Base-by-base conservation (phyloP, 1,140 invertebrate genomes). In the Pentalonia nigronervosa region DNA sequence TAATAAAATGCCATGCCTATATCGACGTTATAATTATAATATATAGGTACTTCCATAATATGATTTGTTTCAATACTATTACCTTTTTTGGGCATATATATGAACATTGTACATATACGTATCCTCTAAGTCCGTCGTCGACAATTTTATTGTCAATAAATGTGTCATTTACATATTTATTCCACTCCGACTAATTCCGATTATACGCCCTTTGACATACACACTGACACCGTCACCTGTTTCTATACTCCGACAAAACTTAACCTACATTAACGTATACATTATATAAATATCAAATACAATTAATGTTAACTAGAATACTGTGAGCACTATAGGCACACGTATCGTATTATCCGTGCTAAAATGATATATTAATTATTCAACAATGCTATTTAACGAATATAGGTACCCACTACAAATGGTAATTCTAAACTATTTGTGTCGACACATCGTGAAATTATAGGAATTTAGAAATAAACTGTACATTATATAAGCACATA, bases 301-400 rank as follows among this genome's bases (percentile, higher is more conserved):
- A 76, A 76, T 76, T 76, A 76, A 76, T n/a, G n/a, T 76, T n/a
- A 76, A n/a, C 11, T 76, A 67, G 60, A 67, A 67, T 67, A 76
- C 30, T 67, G 60, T 67, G 60, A n/a, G 4, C 30, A 67, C 60
- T 76, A 53, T 53, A 60, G 25, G 9, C 56, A 60, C 25, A 30
- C 25, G n/a, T n/a, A n/a, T 11, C 11, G 11, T 48, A 48, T 48
- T n/a, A 76, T 7, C 60, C 60, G 17, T 76, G 30, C 17, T 11
- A 76, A 76, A 76, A 76, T 67, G 60, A 17, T 67, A 67, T 76
- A 67, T 30, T 67, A 76, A 76, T 76, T 76, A 76, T 76, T 76
- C n/a, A 76, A n/a, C 14, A 76, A 76, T 67, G 60, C 30, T 30
- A 11, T 67, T 67, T n/a, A 67, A 67, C 30, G 9, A n/a, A 11